A percentile compares a stretch with the other conserved stretches of the same genome.
These are phyloP conservation scores for Microcebus murinus DNA, from an alignment of 2,113 vertebrate species.

Conservation along the genomic window DNA sequence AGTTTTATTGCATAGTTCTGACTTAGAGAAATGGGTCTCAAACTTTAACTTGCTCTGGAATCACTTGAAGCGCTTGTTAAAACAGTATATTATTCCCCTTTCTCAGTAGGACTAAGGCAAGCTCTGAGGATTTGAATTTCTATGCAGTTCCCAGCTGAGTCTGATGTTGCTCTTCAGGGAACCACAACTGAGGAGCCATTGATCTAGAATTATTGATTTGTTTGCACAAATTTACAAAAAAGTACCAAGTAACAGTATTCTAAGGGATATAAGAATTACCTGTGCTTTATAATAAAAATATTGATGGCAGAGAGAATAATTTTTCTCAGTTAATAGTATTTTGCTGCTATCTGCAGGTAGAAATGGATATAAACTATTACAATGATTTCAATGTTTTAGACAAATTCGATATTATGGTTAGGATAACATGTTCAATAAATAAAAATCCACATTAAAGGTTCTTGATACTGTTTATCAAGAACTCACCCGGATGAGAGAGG, in stretches of 20 bases:
- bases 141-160: neutral
- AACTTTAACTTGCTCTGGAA: neutral
- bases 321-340: constrained; percentile 51
- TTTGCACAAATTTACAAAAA: neutral
- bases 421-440: neutral
- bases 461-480: neutral
- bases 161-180: neutral
- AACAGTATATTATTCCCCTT: neutral
- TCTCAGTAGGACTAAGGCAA: neutral
- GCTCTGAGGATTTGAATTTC: neutral
- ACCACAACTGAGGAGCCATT: neutral
- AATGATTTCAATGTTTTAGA: neutral
- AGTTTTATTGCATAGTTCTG: neutral
- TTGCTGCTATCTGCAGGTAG: constrained; percentile 68
- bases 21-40: neutral
- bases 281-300: neutral
- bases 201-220: neutral
- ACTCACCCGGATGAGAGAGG: neutral
- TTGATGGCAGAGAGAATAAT: neutral
- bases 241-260: neutral
- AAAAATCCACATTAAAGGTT: neutral
- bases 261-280: neutral
- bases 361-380: constrained; percentile 44
- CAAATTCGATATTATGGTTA: neutral
- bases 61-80: neutral